These are phyloP conservation scores for Orchestes rusci DNA, from an alignment of 2,888 invertebrate species.

Conservation along the genomic window DNA sequence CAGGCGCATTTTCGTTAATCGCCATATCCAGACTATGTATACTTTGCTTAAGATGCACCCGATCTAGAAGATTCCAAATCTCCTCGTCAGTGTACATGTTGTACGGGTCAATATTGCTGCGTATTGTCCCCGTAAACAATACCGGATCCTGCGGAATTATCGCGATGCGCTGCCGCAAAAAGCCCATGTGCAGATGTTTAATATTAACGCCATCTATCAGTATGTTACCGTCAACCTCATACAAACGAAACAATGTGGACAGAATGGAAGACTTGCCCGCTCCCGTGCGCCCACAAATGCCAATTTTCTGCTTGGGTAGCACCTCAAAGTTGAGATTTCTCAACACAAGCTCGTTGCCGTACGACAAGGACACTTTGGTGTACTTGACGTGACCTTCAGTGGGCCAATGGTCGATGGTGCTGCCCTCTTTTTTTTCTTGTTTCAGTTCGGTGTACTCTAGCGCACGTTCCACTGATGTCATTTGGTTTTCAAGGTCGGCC, in stretches of 20 bases:
- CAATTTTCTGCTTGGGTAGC: slow-evolving; percentile 63
- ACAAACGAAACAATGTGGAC: slow-evolving; percentile 71
- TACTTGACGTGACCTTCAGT: slow-evolving; percentile 60
- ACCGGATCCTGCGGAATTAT: slow-evolving; percentile 84
- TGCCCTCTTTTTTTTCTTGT: slow-evolving; percentile 34
- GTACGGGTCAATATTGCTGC: slow-evolving; percentile 38
- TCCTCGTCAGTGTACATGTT: slow-evolving; percentile 27
- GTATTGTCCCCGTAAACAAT: slow-evolving; percentile 53
- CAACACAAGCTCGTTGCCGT: slow-evolving; percentile 67
- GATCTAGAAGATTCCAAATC: slow-evolving; percentile 31
- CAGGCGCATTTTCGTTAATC: slow-evolving; percentile 38
- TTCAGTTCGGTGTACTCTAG: slow-evolving; percentile 45
- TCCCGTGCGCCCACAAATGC: slow-evolving; percentile 77
- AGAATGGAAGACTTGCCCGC: slow-evolving; percentile 75
- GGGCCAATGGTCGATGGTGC: slow-evolving; percentile 64
- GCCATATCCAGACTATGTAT: slow-evolving; percentile 50
- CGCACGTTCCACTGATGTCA: slow-evolving; percentile 85
- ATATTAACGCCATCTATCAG: slow-evolving; percentile 72
- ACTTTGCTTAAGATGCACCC: slow-evolving; percentile 41
- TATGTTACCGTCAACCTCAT: slow-evolving; percentile 68
- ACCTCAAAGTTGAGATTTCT: slow-evolving; percentile 60
- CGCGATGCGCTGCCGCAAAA: slow-evolving; percentile 66
- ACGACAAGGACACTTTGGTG: slow-evolving; percentile 60
- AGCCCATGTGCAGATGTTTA: slow-evolving; percentile 60
- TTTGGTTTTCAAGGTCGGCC: slow-evolving; percentile 70